A percentile compares a stretch with the other conserved stretches of the same genome.
These are phyloP conservation scores for Crossaster papposus DNA, from an alignment of 53 echinoderm and acorn worm species.

Conservation along the genomic window DNA sequence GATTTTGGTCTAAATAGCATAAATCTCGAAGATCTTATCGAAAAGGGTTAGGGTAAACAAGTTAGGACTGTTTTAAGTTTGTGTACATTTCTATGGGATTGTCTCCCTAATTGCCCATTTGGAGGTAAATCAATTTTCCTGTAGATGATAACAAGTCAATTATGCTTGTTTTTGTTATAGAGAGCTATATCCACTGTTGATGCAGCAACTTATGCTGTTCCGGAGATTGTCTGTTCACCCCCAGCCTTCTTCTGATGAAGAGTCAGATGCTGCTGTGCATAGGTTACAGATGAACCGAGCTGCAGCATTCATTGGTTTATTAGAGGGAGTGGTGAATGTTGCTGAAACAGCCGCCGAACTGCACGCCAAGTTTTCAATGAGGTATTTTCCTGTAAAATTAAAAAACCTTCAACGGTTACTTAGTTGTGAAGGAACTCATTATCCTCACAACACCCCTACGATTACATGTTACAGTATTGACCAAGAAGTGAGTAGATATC, in stretches of 20 bases:
- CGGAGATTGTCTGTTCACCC: conserved; percentile 93
- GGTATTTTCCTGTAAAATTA: conserved; percentile 31
- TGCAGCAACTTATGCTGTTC: conserved; percentile 93
- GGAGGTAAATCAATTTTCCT: too few species aligned
- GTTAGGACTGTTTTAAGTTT: too few species aligned
- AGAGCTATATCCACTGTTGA: conserved; percentile 89
- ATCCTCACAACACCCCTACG: too few species aligned
- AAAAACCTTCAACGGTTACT: too few species aligned
- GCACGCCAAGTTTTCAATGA: conserved; percentile 62
- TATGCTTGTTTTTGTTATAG: conserved; percentile 35
- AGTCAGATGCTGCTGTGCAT: conserved; percentile 64
- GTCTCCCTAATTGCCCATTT: too few species aligned
- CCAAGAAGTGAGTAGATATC: too few species aligned
- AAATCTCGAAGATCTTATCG: too few species aligned
- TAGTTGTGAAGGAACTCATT: too few species aligned
- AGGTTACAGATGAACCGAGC: conserved; percentile 82
- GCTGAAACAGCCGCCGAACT: conserved; percentile 82
- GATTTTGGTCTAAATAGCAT: too few species aligned
- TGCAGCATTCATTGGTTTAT: conserved; percentile 66
- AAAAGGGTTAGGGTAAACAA: too few species aligned
- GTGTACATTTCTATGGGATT: too few species aligned
- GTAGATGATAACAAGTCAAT: neutral
- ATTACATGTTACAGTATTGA: too few species aligned
- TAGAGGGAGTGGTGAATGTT: conserved; percentile 92
- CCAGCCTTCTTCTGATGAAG: conserved; percentile 70